Conservation (phyloP, 35 echinoderm and acorn worm genomes). For the Apostichopus californicus region DNA sequence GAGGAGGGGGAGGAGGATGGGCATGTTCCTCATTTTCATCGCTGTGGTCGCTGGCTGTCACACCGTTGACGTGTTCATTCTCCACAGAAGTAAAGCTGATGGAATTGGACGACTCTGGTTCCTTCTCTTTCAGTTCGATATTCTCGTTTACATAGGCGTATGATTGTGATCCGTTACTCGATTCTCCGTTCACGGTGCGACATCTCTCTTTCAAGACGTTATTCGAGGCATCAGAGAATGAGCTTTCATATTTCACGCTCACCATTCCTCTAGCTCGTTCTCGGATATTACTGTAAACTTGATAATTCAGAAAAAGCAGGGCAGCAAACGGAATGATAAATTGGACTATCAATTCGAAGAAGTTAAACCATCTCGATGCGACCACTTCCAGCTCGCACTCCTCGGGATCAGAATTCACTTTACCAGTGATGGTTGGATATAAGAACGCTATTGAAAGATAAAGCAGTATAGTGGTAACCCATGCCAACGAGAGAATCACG, state of each 20-base stretch:
- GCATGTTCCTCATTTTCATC: not conserved
- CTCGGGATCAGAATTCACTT: not conserved
- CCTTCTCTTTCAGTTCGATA: conserved; percentile 25
- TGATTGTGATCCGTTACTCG: not conserved
- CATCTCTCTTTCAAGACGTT: not conserved
- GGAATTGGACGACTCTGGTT: conserved; percentile 36
- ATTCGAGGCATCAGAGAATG: not conserved
- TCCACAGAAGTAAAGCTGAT: conserved; percentile 21
- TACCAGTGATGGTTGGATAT: not conserved
- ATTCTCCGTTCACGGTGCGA: not conserved
- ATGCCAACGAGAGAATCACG: conserved; percentile 24
- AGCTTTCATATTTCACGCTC: conserved; percentile 8
- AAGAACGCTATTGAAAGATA: conserved; percentile 47
- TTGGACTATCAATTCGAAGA: conserved; percentile 45
- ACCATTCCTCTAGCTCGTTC: conserved; percentile 51
- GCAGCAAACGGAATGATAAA: conserved; percentile 61
- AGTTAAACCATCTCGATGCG: not conserved
- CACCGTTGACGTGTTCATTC: not conserved
- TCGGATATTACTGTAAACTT: conserved; percentile 66
- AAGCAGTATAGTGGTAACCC: conserved; percentile 15
- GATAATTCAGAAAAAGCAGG: conserved; percentile 57
- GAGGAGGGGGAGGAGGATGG: not conserved
- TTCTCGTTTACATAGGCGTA: conserved; percentile 7
- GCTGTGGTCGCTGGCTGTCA: not conserved
- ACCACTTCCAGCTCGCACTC: conserved; percentile 66